Evolutionary conservation across 2,888 invertebrate species (phyloP).

Genomic region (Osedax frankpressi): DNA sequence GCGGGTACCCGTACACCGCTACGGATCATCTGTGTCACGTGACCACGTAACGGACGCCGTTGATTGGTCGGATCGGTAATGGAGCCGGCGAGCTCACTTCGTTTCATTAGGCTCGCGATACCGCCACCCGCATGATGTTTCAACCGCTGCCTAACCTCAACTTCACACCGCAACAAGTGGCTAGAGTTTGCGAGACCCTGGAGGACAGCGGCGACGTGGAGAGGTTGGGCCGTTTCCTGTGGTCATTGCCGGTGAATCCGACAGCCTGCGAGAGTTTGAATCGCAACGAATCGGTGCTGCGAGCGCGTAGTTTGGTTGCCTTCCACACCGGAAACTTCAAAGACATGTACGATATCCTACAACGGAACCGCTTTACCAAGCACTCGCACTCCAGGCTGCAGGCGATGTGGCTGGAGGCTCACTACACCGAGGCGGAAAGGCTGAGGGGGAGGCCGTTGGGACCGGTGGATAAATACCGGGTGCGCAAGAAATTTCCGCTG

Average conservation of each 20-base stretch:
- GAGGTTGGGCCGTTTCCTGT: constrained; percentile 66
- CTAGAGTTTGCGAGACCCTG: constrained; percentile 45
- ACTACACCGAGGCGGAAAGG: constrained; percentile 83
- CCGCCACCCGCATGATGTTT: not conserved
- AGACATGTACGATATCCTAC: constrained; percentile 75
- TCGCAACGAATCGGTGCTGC: constrained; percentile 69
- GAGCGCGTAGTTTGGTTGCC: constrained; percentile 73
- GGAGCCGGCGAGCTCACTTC: not conserved
- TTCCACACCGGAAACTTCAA: constrained; percentile 80
- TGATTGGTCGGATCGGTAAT: not conserved
- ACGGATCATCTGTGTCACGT: too few species aligned
- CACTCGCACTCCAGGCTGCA: constrained; percentile 72
- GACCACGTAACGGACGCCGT: not conserved
- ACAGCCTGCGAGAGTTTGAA: constrained; percentile 65
- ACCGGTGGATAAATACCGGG: constrained; percentile 82
- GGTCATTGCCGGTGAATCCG: constrained; percentile 74
- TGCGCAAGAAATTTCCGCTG: constrained; percentile 80
- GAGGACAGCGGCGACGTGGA: constrained; percentile 51
- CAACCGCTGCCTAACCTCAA: constrained; percentile 27
- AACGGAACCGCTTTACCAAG: constrained; percentile 77
- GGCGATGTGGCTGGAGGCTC: constrained; percentile 85
- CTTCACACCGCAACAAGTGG: constrained; percentile 44
- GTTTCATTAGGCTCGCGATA: not conserved
- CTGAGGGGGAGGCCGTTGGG: constrained; percentile 75
- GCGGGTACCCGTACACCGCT: too few species aligned